Evolutionary conservation across 2,888 invertebrate species (phyloP).

Genomic region (Apamea monoglypha): DNA sequence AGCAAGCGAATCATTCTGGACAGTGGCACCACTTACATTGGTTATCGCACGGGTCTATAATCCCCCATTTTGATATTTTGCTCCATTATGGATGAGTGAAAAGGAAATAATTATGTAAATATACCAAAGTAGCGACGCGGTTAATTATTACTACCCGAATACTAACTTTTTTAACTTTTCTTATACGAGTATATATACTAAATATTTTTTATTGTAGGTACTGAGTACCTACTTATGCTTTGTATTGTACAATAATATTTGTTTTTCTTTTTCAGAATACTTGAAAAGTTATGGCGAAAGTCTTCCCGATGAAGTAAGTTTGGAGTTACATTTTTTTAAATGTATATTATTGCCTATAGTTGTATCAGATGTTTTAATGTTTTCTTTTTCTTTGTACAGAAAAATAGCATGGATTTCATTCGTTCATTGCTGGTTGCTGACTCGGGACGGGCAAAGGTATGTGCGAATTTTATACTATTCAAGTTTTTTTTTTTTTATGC

Average conservation of each 20-base stretch:
- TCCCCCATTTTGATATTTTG: not conserved
- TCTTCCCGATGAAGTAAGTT: slow-evolving; percentile 73
- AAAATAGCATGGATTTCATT: slow-evolving; percentile 71
- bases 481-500: slow-evolving; percentile 1
- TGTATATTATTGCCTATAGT: slow-evolving; percentile 16
- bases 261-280: slow-evolving; percentile 75
- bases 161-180: not conserved
- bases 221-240: not conserved
- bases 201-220: not conserved
- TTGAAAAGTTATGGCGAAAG: slow-evolving; percentile 71
- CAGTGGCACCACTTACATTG: not conserved
- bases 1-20: not conserved
- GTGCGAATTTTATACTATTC: slow-evolving; percentile 38
- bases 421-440: slow-evolving; percentile 70
- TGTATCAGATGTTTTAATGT: slow-evolving; percentile 3
- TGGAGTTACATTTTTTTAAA: not conserved
- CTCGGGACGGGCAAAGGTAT: slow-evolving; percentile 75
- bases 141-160: not conserved
- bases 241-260: not conserved
- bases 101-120: not conserved
- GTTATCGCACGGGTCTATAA: no score
- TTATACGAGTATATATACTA: no score
- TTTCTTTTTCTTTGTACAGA: slow-evolving; percentile 61
- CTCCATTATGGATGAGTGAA: not conserved
- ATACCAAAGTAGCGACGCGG: not conserved